Percentiles rank a stretch among this genome's conserved stretches.
Evolutionary conservation across 2,888 invertebrate genomes (phyloP).

Genomic region (Tuberolachnus salignus): DNA sequence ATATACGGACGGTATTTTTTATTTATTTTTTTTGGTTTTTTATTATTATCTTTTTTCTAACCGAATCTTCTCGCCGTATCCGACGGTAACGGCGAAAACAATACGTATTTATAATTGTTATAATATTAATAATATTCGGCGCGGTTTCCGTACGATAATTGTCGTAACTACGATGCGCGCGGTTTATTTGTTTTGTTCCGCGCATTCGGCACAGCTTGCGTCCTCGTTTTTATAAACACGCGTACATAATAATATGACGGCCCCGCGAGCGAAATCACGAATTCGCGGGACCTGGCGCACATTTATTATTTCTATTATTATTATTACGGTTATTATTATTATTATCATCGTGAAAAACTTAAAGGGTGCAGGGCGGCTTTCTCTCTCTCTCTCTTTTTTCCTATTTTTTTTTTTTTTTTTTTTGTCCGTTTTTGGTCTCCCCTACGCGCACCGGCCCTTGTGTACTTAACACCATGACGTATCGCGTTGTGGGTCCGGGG

Average conservation of each 20-base stretch:
- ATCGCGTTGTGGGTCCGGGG: constrained; percentile 47
- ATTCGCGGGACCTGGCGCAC: constrained; percentile 49
- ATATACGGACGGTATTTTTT: too few relatives aligned
- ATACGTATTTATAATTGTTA: too few relatives aligned
- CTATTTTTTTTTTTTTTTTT: constrained; percentile 14
- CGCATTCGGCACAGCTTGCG: constrained; percentile 48
- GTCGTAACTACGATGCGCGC: neutral
- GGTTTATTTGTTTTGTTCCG: constrained; percentile 51
- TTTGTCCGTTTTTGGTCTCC: neutral
- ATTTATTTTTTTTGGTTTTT: too few relatives aligned
- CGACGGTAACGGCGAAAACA: too few relatives aligned
- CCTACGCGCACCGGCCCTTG: constrained; percentile 33
- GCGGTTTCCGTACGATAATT: too few relatives aligned
- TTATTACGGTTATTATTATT: constrained; percentile 40
- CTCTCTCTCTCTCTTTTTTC: neutral
- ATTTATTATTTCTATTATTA: constrained; percentile 55
- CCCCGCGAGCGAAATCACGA: constrained; percentile 43
- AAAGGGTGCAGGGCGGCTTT: constrained; percentile 34
- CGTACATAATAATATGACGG: neutral
- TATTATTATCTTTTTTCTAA: too few relatives aligned
- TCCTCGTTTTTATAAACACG: constrained; percentile 17
- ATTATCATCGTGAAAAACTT: constrained; percentile 50
- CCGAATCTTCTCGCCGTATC: too few relatives aligned
- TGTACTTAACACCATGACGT: constrained; percentile 57
- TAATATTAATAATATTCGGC: too few relatives aligned